phyloP scores from a whole-genome alignment of 2,888 invertebrate species.

The Standfussiana lucernea region DNA sequence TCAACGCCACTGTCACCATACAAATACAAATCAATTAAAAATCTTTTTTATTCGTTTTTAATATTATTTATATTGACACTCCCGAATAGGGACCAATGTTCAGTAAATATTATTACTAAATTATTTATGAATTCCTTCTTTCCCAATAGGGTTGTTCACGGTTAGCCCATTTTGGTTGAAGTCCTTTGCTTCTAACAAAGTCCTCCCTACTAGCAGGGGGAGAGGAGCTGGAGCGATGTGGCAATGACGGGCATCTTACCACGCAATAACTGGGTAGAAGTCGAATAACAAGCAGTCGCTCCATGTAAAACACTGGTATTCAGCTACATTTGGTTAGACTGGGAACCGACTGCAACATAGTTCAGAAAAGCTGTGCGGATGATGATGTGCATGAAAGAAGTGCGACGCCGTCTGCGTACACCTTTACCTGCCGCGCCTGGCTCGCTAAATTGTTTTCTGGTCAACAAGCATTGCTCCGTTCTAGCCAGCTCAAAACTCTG shows the following conservation, averaged over 20 bases:
- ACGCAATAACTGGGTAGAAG: background rate
- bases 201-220: no score
- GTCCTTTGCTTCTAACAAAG: no score
- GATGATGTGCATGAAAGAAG: background rate
- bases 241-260: background rate
- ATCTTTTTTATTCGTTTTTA: no score
- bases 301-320: background rate
- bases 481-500: background rate
- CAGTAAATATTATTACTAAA: no score
- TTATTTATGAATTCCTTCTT: no score
- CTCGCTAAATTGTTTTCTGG: background rate
- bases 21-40: no score
- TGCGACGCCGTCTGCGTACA: background rate
- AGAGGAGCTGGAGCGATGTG: background rate
- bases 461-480: background rate
- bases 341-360: no score
- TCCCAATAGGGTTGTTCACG: no score
- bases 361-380: background rate
- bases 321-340: background rate
- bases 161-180: no score
- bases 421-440: background rate
- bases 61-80: no score
- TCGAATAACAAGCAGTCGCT: background rate
- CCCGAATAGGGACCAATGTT: no score
- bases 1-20: no score